Evolutionary conservation across 2,113 vertebrate genomes (phyloP).

Genomic region (Stigmatopora argus): DNA sequence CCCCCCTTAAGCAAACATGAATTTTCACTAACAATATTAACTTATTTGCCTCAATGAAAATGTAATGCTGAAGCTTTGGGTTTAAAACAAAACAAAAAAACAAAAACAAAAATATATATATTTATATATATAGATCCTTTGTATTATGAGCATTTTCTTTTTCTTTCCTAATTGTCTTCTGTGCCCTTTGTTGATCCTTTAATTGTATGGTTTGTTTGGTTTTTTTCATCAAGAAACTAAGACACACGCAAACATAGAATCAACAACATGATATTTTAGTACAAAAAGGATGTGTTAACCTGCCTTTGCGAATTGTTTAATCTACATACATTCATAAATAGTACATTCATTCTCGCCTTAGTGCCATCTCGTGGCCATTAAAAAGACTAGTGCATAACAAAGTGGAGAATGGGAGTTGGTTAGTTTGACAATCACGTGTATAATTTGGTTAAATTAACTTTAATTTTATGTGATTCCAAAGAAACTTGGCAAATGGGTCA

Average conservation of each 20-base stretch:
- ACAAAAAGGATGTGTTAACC: neutral
- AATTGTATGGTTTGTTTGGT: neutral
- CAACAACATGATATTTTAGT: neutral
- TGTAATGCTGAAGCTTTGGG: neutral
- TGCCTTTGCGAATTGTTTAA: neutral
- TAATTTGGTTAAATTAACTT: neutral
- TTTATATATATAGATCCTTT: neutral
- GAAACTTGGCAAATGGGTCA: neutral
- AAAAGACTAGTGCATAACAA: neutral
- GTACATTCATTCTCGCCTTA: neutral
- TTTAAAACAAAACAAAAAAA: neutral
- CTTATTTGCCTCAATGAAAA: neutral
- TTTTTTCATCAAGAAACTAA: neutral
- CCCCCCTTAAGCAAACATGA: slow-evolving; percentile 5
- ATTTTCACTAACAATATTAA: slow-evolving; percentile 1
- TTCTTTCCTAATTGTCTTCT: neutral
- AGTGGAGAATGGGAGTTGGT: no score
- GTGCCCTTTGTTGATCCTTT: neutral
- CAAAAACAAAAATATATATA: neutral
- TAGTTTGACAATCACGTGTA: neutral
- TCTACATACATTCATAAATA: neutral
- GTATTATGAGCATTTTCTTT: neutral
- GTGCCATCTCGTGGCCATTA: slow-evolving; percentile 39
- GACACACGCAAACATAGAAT: neutral
- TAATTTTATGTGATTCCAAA: neutral